Evolutionary conservation across 2,797 vertebrate species (phyloP).

Genomic region (Enteromius treurensis): DNA sequence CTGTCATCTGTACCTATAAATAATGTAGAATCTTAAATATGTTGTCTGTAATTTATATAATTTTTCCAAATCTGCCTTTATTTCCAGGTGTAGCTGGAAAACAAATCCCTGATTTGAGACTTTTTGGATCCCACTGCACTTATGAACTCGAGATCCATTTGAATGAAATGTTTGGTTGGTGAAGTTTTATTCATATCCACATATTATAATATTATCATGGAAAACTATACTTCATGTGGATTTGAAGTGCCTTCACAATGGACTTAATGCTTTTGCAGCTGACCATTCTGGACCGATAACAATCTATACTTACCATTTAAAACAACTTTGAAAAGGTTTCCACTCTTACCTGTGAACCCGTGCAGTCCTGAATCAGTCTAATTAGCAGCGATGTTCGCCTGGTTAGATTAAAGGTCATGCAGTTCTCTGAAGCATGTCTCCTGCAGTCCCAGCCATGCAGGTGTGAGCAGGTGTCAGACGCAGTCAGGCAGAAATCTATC

Average conservation of each 20-base stretch:
- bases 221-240: background rate
- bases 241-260: background rate
- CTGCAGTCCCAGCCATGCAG: constrained; percentile 65
- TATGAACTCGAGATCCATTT: background rate
- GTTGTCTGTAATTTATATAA: background rate
- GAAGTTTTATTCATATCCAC: background rate
- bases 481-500: constrained; percentile 71
- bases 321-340: constrained; percentile 30
- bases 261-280: background rate
- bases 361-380: constrained; percentile 42
- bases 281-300: background rate
- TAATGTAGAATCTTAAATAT: background rate
- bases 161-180: too few relatives aligned
- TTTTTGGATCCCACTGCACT: background rate
- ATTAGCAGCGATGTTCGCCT: constrained; percentile 70
- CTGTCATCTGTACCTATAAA: background rate
- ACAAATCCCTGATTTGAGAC: background rate
- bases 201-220: background rate
- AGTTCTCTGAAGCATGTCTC: constrained; percentile 65
- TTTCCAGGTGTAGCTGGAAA: background rate
- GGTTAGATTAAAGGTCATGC: constrained; percentile 67
- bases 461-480: constrained; percentile 66
- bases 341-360: constrained; percentile 25
- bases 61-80: background rate
- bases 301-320: constrained; percentile 1